phyloP scores from a whole-genome alignment of 2,888 invertebrate genomes.

The Idaea dimidiata region DNA sequence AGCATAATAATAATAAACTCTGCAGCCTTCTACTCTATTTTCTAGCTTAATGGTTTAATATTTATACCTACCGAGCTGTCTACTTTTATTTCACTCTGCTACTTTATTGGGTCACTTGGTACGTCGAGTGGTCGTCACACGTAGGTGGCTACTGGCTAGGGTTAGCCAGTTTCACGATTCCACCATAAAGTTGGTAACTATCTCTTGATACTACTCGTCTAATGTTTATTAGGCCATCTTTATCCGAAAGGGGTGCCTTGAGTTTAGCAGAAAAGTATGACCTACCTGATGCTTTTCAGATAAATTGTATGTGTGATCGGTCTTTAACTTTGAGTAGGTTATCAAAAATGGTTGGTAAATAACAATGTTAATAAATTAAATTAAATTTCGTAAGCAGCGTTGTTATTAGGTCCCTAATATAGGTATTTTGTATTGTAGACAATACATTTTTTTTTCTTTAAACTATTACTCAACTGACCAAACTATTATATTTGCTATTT shows the following conservation, averaged over 20 bases:
- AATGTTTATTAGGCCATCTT: slow-evolving; percentile 37
- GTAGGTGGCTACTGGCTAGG: slow-evolving; percentile 61
- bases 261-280: background rate
- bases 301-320: too few relatives aligned
- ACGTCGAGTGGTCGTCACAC: slow-evolving; percentile 37
- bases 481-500: too few relatives aligned
- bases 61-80: slow-evolving; percentile 24
- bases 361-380: too few relatives aligned
- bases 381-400: too few relatives aligned
- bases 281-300: slow-evolving; percentile 11
- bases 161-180: slow-evolving; percentile 50
- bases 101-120: slow-evolving; percentile 60
- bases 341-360: too few relatives aligned
- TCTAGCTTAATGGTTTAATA: slow-evolving; percentile 5
- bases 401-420: too few relatives aligned
- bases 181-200: slow-evolving; percentile 24
- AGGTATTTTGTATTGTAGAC: too few relatives aligned
- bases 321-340: too few relatives aligned
- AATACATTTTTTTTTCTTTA: too few relatives aligned
- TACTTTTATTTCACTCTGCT: slow-evolving; percentile 36
- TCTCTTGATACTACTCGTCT: slow-evolving; percentile 38
- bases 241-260: slow-evolving; percentile 27
- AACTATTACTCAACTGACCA: too few relatives aligned
- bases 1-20: slow-evolving; percentile 10
- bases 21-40: background rate